Evolutionary conservation across 2,113 vertebrate species (phyloP).

Genomic region (Ictalurus furcatus): DNA sequence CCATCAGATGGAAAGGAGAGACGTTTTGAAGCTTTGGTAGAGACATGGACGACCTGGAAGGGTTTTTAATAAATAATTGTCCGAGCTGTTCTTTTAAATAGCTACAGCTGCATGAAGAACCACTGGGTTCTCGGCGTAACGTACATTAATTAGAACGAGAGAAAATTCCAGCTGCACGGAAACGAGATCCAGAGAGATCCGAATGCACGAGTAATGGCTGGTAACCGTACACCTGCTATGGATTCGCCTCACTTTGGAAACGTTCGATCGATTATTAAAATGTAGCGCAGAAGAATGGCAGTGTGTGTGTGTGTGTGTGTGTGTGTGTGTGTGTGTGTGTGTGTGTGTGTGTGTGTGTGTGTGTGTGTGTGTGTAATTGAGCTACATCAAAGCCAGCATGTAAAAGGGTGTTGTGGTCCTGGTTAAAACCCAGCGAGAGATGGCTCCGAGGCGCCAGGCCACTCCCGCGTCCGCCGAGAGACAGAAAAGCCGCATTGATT

Average conservation of each 20-base stretch:
- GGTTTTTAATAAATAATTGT: background rate
- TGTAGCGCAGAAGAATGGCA: background rate
- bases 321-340: background rate
- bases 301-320: too few relatives aligned
- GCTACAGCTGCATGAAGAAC: background rate
- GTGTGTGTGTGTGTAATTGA: slow-evolving; percentile 46
- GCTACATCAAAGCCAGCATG: slow-evolving; percentile 46
- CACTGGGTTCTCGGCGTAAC: background rate
- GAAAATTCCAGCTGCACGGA: slow-evolving; percentile 12
- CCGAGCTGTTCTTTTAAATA: background rate
- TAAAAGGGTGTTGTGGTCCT: slow-evolving; percentile 46
- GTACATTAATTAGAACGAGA: background rate
- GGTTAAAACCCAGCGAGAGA: slow-evolving; percentile 32
- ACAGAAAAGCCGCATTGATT: slow-evolving; percentile 54
- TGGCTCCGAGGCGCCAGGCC: slow-evolving; percentile 49
- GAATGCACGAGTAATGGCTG: slow-evolving; percentile 14
- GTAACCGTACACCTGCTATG: slow-evolving; percentile 40
- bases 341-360: background rate
- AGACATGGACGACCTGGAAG: background rate
- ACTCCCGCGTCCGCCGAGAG: slow-evolving; percentile 37
- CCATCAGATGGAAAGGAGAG: background rate
- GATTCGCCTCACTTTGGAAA: slow-evolving; percentile 43
- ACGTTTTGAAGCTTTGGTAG: background rate
- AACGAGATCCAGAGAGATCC: slow-evolving; percentile 17
- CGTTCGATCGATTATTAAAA: slow-evolving; percentile 52